Conservation (phyloP, 1,140 invertebrate species). For the Aphelenchoides fujianensis region DNA sequence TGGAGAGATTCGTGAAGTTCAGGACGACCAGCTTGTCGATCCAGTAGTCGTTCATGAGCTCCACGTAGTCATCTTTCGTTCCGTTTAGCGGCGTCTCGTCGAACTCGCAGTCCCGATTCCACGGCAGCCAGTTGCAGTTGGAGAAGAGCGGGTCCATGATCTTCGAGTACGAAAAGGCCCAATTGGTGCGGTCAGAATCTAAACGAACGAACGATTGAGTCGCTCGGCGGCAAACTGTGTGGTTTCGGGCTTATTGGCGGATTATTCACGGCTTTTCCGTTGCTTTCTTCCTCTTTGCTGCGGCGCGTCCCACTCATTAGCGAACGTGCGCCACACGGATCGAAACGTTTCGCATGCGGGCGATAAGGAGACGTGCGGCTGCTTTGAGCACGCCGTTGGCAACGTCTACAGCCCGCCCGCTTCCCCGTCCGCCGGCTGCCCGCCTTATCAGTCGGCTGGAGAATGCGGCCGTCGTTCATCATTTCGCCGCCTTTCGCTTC, state of each 20-base stretch:
- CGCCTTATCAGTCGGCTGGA: too few relatives aligned
- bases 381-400: too few relatives aligned
- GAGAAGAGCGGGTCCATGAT: constrained; percentile 22
- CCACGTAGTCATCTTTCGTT: constrained; percentile 27
- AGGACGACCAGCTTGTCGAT: constrained; percentile 8
- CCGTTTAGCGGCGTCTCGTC: constrained; percentile 20
- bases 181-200: constrained; percentile 21
- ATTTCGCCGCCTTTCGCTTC: too few relatives aligned
- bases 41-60: constrained; percentile 26
- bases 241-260: constrained; percentile 5
- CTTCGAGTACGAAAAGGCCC: constrained; percentile 24
- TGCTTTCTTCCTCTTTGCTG: not conserved
- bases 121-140: constrained; percentile 29
- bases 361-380: too few relatives aligned
- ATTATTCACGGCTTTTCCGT: constrained; percentile 16
- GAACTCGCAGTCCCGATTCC: constrained; percentile 17
- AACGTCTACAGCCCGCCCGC: too few relatives aligned
- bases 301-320: constrained; percentile 10
- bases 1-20: constrained; percentile 19
- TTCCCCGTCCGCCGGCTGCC: too few relatives aligned
- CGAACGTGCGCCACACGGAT: not conserved
- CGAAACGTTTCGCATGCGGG: too few relatives aligned
- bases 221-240: too few relatives aligned
- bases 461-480: too few relatives aligned
- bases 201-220: too few relatives aligned